Conservation (phyloP, 2,797 vertebrate species). For the Cirrhinus molitorella region DNA sequence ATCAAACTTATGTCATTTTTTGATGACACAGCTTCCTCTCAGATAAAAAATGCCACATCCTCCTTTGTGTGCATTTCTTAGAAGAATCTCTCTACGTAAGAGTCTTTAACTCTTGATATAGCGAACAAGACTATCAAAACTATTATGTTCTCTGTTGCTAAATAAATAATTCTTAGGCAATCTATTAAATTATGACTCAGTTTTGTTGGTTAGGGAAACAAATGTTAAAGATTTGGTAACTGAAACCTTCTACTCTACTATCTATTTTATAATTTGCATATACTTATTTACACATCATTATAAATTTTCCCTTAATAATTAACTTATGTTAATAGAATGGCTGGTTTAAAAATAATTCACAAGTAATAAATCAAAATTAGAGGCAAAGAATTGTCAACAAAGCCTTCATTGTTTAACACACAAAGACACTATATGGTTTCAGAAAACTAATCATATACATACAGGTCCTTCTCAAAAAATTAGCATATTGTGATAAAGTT, state of each 20-base stretch:
- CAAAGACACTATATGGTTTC: neutral
- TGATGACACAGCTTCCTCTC: neutral
- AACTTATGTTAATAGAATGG: neutral
- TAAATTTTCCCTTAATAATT: neutral
- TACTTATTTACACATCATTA: neutral
- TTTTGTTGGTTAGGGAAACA: neutral
- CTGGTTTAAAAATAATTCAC: neutral
- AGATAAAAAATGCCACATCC: too few species aligned
- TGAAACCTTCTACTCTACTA: neutral
- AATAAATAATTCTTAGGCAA: neutral
- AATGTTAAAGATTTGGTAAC: neutral
- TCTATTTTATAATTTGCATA: neutral
- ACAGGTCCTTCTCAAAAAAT: too few species aligned
- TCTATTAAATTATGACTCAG: neutral
- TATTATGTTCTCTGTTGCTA: neutral
- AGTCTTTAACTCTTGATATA: too few species aligned
- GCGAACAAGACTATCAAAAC: too few species aligned
- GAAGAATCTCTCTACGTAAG: neutral
- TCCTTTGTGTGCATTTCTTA: neutral
- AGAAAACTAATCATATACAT: too few species aligned
- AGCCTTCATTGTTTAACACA: neutral
- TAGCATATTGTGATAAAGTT: too few species aligned
- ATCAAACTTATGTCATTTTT: neutral
- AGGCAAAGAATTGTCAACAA: neutral
- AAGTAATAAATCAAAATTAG: neutral